Conservation (phyloP, 1,140 invertebrate genomes). For the Drosophila subobscura region DNA sequence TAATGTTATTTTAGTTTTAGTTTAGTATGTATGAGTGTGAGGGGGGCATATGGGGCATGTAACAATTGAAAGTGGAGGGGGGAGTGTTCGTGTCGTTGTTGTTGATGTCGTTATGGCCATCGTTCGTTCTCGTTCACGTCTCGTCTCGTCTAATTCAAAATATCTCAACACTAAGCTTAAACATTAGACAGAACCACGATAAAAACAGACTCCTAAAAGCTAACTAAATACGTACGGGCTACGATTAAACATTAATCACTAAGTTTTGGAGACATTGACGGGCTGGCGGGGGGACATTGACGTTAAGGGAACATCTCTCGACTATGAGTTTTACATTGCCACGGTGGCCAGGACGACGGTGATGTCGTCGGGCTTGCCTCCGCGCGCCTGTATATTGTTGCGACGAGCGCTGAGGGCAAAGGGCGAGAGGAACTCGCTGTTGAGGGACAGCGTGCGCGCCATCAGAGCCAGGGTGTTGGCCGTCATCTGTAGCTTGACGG, state of each 20-base stretch:
- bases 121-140: constrained; percentile 3
- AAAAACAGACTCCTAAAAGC: constrained; percentile 66
- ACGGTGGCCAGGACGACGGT: constrained; percentile 97
- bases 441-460: constrained; percentile 96
- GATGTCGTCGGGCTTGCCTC: constrained; percentile 98
- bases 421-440: constrained; percentile 97
- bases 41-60: constrained; percentile 34
- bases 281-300: constrained; percentile 4
- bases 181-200: constrained; percentile 65
- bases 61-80: constrained; percentile 53
- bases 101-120: constrained; percentile 20
- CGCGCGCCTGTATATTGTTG: constrained; percentile 96
- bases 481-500: constrained; percentile 91
- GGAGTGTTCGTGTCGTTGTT: constrained; percentile 8
- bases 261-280: constrained; percentile 32
- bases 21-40: constrained; percentile 37
- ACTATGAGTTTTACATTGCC: constrained; percentile 86
- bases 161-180: constrained; percentile 75
- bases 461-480: constrained; percentile 97
- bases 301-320: background rate
- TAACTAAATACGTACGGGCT: constrained; percentile 72
- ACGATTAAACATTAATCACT: constrained; percentile 74
- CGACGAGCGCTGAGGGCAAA: constrained; percentile 96
- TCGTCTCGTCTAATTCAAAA: constrained; percentile 17
- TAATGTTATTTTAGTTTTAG: constrained; percentile 29